Conservation (phyloP, 2,888 invertebrate species). For the Mallateleia sp. region DNA sequence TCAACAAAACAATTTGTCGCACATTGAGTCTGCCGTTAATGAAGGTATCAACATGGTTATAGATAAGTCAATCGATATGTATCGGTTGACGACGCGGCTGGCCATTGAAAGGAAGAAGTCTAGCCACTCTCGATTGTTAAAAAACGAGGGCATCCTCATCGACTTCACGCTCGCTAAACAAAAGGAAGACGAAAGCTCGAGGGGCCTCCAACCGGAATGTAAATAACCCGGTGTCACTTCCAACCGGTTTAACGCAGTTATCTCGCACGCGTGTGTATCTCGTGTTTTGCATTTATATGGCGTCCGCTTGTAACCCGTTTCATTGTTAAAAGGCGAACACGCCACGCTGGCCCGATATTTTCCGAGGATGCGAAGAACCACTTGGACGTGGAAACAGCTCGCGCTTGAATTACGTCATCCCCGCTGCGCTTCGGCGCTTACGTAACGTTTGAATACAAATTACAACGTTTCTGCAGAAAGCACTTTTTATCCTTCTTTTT, state of each 20-base stretch:
- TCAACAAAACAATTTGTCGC: conserved; percentile 58
- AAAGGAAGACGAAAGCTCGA: conserved; percentile 65
- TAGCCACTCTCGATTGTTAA: conserved; percentile 59
- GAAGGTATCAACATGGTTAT: conserved; percentile 54
- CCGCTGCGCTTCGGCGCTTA: conserved; percentile 45
- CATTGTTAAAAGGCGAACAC: conserved; percentile 59
- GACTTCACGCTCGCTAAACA: conserved; percentile 60
- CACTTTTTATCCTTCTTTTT: conserved; percentile 45
- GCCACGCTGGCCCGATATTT: conserved; percentile 30
- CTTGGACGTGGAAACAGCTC: conserved; percentile 51
- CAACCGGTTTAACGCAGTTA: conserved; percentile 82
- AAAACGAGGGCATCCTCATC: conserved; percentile 68
- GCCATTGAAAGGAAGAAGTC: conserved; percentile 51
- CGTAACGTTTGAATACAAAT: conserved; percentile 62
- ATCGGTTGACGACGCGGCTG: conserved; percentile 33
- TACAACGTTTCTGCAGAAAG: conserved; percentile 49
- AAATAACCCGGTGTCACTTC: conserved; percentile 79
- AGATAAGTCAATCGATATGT: conserved; percentile 67
- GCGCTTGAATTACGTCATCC: conserved; percentile 60
- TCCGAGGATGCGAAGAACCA: conserved; percentile 29
- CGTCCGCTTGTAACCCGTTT: conserved; percentile 54
- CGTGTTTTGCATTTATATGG: conserved; percentile 64
- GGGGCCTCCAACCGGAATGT: conserved; percentile 72
- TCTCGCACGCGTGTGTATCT: conserved; percentile 61
- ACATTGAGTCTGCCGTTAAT: conserved; percentile 42